A percentile compares a stretch with the other conserved stretches of the same genome.
phyloP scores from a whole-genome alignment of 1,140 invertebrate species.

The Pararge aegeria region DNA sequence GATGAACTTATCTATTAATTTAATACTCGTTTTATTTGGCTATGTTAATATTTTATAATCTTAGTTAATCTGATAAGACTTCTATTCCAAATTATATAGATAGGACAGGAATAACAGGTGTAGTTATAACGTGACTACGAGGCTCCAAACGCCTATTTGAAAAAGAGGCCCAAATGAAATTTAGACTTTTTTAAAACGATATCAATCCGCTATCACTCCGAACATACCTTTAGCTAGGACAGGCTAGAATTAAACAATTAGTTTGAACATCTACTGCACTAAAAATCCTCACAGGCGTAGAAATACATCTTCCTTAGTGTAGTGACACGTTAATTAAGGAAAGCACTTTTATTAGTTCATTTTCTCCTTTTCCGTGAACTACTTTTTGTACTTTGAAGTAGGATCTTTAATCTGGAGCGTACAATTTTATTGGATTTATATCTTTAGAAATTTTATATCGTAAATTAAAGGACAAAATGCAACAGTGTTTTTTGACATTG shows the following conservation, averaged over 20 bases:
- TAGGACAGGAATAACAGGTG: too few relatives aligned
- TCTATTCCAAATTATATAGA: too few relatives aligned
- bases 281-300: conserved; percentile 25
- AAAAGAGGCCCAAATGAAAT: too few relatives aligned
- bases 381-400: neutral
- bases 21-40: too few relatives aligned
- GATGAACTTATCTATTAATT: too few relatives aligned
- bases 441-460: neutral
- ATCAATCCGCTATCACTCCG: conserved; percentile 4
- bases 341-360: conserved; percentile 22
- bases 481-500: too few relatives aligned
- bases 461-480: too few relatives aligned
- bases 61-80: too few relatives aligned
- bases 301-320: conserved; percentile 28
- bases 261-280: conserved; percentile 27
- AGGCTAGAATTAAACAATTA: conserved; percentile 29
- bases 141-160: too few relatives aligned
- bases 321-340: conserved; percentile 30
- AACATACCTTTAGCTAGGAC: conserved; percentile 17
- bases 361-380: neutral
- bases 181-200: neutral
- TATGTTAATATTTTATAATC: too few relatives aligned
- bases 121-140: too few relatives aligned
- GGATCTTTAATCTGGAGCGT: neutral
- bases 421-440: neutral